Evolutionary conservation across 1,140 invertebrate genomes (phyloP), one percentile per base, ranked within the genome.

Genomic region (Frieseomelitta varia): DNA sequence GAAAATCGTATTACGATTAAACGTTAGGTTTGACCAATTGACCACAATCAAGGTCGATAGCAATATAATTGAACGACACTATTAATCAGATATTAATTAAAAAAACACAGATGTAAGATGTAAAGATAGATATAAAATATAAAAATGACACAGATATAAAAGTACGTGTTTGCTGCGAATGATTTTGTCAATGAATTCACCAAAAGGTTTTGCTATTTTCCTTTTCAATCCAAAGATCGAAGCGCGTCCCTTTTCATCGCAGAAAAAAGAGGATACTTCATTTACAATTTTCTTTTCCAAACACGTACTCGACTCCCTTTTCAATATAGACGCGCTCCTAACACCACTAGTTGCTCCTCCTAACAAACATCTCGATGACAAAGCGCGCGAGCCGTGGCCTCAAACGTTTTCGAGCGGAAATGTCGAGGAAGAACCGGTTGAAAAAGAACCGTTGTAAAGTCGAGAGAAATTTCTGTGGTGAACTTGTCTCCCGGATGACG

Each of bases 401-500:
- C 11, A 19, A 47, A 47, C 34, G 74, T 34, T 61, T n/a, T 34
- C 3, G n/a, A 27, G 55, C n/a, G 1, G 0, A 34, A 0, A 24
- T 47, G 56, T 76, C n/a, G 11, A 47, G 39, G 56, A 74, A 24
- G 51, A n/a, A 76, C 1, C 39, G 14, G 1, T 10, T 27, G 21
- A 67, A 19, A 67, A 19, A 8, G 30, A 67, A 30, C 39, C 0
- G 39, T 47, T 6, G 27, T 10, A 4, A 27, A 67, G 19, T 17
- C 0, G 19, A 78, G n/a, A 65, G n/a, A 21, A 78, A 67, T 53
- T 30, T 12, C 6, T 8, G 14, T 12, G 11, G 1, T 24, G 76
- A 78, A 53, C n/a, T 67, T 78, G 11, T 51, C 24, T 78, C 39
- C 4, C 39, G n/a, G 27, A 78, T 30, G 19, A 78, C 76, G 30